Evolutionary conservation across 2,113 vertebrate species (phyloP), one percentile per base, ranked within the genome.

Genomic region (Eudorcas thomsonii): DNA sequence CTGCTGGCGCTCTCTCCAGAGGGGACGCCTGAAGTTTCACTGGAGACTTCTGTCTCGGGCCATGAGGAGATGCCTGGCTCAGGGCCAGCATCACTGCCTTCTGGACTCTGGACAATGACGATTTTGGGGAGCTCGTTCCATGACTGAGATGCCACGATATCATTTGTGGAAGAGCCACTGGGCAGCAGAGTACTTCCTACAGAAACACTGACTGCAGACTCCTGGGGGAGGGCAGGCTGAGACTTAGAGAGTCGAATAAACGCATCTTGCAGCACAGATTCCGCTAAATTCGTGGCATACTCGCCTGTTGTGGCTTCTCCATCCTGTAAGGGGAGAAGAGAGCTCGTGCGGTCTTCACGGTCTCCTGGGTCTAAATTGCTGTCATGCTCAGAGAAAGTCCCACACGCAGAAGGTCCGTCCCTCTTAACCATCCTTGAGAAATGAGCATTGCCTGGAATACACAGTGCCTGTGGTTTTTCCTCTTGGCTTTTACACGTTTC

Each of bases 71-170:
- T 57, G 80, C 78, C 98, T 74, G 99, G 96, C 74, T 99, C 99
- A 28, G 98, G 92, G 4, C 96, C 17, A 1, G 98, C 99, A 5
- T 99, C 99, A n/a, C 98, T 98, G 52, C 98, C 99, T 57, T 99
- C 99, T 5, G 99, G 99, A 95, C 99, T 99, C 97, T 99, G 99
- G 67, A 99, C 99, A 91, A 99, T 99, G 91, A 99, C 99, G 0
- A 99, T 99, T 99, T 99, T 99, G 17, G 99, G 99, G 59, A 99
- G 99, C 86, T 99, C 99, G 77, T 99, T 99, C 99, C 99, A 99
- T 0, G 99, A 98, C 17, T 95, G 99, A 90, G 99, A 94, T 50
- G 83, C 98, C 96, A 98, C 97, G 1, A 13, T 28, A 12, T 99
- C 98, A 96, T 98, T 98, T 33, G 96, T 97, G n/a, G 94, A 50